Conservation (phyloP, 2,113 vertebrate species). For the Delphinus delphis region DNA sequence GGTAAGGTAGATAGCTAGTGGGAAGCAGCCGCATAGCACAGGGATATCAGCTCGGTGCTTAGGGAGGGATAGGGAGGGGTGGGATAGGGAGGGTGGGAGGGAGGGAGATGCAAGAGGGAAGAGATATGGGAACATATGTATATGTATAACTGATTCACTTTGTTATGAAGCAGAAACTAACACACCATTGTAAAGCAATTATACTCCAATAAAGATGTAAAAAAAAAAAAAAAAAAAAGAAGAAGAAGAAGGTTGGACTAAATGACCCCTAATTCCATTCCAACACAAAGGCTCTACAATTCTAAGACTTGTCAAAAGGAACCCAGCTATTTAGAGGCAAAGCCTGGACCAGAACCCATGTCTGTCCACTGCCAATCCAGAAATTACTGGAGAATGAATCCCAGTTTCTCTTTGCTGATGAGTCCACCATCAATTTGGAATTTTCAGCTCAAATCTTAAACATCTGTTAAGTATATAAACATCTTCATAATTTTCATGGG, state of each 20-base stretch:
- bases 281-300: not conserved
- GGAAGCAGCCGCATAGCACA: no score
- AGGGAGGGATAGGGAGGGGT: no score
- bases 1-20: no score
- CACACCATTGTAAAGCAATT: no score
- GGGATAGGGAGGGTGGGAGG: no score
- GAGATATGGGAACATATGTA: no score
- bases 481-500: not conserved
- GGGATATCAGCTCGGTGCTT: no score
- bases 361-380: not conserved
- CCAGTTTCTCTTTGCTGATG: not conserved
- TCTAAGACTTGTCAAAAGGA: not conserved
- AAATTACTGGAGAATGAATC: not conserved
- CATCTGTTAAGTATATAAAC: not conserved
- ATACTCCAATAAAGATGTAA: no score
- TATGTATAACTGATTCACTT: no score
- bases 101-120: no score
- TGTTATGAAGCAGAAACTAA: no score
- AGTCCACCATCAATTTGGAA: not conserved
- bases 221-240: no score
- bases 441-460: conserved; percentile 9
- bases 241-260: not conserved
- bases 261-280: not conserved
- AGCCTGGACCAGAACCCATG: not conserved
- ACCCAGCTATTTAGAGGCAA: not conserved